phyloP scores from a whole-genome alignment of 2,113 vertebrate species.

The Sisor rabdophorus region DNA sequence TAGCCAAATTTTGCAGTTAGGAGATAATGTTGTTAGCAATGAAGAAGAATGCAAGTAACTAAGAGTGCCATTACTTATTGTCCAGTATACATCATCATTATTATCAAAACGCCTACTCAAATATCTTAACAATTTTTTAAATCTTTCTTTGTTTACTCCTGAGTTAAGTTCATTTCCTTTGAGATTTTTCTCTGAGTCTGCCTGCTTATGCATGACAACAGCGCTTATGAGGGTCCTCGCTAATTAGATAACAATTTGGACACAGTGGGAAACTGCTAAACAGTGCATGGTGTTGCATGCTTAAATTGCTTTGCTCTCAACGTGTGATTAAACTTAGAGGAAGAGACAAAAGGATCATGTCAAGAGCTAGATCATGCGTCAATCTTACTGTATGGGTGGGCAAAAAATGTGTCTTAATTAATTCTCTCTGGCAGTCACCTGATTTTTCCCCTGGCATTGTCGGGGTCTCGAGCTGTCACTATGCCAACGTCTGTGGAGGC shows the following conservation, averaged over 20 bases:
- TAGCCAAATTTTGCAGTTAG: no score
- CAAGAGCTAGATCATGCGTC: background rate
- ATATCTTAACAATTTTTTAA: background rate
- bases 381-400: background rate
- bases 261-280: slow-evolving; percentile 10
- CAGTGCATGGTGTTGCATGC: background rate
- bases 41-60: background rate
- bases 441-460: slow-evolving; percentile 82
- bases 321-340: background rate
- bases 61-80: background rate
- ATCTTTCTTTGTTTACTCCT: background rate
- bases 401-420: background rate
- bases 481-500: slow-evolving; percentile 81
- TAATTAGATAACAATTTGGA: slow-evolving; percentile 30
- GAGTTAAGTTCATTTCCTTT: slow-evolving; percentile 9
- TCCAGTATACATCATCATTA: background rate
- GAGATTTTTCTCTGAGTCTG: background rate
- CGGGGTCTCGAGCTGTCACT: slow-evolving; percentile 91
- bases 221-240: background rate
- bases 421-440: slow-evolving; percentile 68
- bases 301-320: background rate
- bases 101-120: background rate
- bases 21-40: no score
- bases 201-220: slow-evolving; percentile 1
- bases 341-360: background rate